These are phyloP conservation scores for Rhea americana DNA, from an alignment of 2,113 vertebrate species.

Conservation along the genomic window DNA sequence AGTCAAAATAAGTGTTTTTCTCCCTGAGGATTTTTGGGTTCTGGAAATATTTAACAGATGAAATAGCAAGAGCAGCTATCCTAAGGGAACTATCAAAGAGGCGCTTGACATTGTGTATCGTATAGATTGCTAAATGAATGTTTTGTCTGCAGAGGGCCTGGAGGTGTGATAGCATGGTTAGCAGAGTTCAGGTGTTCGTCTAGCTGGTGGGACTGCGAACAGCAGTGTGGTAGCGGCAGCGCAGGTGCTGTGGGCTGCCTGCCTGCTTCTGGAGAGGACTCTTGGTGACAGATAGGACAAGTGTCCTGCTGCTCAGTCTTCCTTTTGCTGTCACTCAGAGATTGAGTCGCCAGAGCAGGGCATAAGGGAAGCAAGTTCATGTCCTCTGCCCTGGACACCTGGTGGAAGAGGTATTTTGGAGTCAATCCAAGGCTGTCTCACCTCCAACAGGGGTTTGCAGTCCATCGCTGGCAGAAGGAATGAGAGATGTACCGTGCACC, in stretches of 20 bases:
- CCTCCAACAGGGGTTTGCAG: not conserved
- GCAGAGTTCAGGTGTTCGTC: not conserved
- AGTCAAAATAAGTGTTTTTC: constrained; percentile 66
- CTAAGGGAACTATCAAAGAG: constrained; percentile 7
- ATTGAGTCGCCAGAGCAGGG: rapidly evolving
- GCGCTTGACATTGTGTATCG: not conserved
- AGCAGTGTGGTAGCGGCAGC: not conserved
- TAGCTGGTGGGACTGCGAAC: not conserved
- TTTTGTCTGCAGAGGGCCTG: not conserved
- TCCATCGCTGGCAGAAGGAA: not conserved
- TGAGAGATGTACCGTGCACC: rapidly evolving
- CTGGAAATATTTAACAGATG: constrained; percentile 57
- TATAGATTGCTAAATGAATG: constrained; percentile 21
- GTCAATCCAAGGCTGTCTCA: rapidly evolving
- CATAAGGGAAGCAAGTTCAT: not conserved
- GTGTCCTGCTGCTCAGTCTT: rapidly evolving
- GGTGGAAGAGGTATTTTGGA: too few relatives aligned
- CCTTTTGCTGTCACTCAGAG: not conserved
- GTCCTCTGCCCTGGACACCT: too few relatives aligned
- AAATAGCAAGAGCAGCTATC: constrained; percentile 50
- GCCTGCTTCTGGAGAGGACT: not conserved
- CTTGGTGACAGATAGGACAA: not conserved
- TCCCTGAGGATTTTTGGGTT: constrained; percentile 50
- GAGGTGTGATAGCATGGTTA: not conserved
- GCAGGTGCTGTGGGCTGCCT: rapidly evolving